Percentiles rank a stretch among this genome's conserved stretches.
These are phyloP conservation scores for Epirrita christyi DNA, from an alignment of 2,888 invertebrate species.

Conservation along the genomic window DNA sequence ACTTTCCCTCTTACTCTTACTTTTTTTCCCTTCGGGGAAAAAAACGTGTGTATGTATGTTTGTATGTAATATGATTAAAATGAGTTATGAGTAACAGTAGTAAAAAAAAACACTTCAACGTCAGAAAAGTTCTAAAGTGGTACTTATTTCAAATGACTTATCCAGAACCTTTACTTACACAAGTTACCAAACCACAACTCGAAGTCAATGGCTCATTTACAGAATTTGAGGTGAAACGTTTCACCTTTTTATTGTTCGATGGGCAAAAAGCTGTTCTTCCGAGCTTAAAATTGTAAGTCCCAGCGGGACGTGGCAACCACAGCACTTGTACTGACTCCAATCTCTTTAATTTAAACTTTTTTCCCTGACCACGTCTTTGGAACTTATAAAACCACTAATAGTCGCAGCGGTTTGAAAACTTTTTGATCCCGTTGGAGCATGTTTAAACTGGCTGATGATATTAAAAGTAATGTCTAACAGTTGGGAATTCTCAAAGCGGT, in stretches of 20 bases:
- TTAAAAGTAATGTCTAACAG: no score
- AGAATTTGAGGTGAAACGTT: constrained; percentile 34
- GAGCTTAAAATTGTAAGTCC: constrained; percentile 43
- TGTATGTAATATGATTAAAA: no score
- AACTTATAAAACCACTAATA: constrained; percentile 74
- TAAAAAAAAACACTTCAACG: no score
- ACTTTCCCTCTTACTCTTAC: no score
- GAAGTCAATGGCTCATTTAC: constrained; percentile 43
- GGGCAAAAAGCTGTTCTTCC: constrained; percentile 40
- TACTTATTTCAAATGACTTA: constrained; percentile 12
- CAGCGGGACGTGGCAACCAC: constrained; percentile 49
- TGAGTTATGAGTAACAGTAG: no score
- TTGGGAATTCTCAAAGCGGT: no score
- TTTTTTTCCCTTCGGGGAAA: no score
- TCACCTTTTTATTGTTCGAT: constrained; percentile 39
- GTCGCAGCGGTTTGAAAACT: constrained; percentile 67
- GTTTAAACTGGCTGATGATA: not conserved
- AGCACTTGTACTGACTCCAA: constrained; percentile 42
- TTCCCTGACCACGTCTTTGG: constrained; percentile 60
- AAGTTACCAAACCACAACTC: constrained; percentile 40
- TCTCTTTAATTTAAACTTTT: constrained; percentile 66
- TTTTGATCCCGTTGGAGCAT: constrained; percentile 42
- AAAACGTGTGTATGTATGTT: no score
- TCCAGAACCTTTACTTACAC: constrained; percentile 7
- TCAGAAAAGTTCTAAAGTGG: not conserved